A percentile compares a stretch with the other conserved stretches of the same genome.
These are phyloP conservation scores for Todiramphus chloris DNA, from an alignment of 2,113 vertebrate species.

Conservation along the genomic window DNA sequence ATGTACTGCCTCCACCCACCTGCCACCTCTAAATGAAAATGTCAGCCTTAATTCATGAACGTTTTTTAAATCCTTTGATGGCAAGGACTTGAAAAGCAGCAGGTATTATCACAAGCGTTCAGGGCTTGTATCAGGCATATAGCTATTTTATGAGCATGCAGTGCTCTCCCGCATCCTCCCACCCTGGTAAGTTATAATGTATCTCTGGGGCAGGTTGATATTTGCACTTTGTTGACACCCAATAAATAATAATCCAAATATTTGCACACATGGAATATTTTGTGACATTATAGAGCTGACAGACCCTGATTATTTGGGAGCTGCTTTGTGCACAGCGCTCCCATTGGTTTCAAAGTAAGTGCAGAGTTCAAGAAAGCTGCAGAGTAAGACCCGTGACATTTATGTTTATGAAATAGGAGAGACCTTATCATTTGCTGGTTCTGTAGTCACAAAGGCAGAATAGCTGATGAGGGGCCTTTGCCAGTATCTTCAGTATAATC, in stretches of 20 bases:
- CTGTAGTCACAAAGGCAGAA: constrained; percentile 59
- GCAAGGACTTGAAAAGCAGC: constrained; percentile 30
- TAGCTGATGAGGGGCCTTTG: constrained; percentile 57
- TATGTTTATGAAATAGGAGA: constrained; percentile 70
- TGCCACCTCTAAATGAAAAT: constrained; percentile 48
- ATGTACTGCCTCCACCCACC: background rate
- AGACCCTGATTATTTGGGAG: constrained; percentile 32
- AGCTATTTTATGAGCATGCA: constrained; percentile 25
- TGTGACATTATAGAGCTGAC: constrained; percentile 59
- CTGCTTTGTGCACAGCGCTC: constrained; percentile 36
- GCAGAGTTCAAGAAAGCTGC: constrained; percentile 32
- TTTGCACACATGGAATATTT: constrained; percentile 67
- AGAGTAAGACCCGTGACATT: constrained; percentile 64
- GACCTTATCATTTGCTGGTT: constrained; percentile 61
- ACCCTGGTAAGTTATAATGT: background rate
- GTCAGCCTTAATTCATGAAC: constrained; percentile 49
- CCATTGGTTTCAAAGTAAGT: constrained; percentile 62
- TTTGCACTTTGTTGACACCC: constrained; percentile 59
- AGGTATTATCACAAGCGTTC: constrained; percentile 21
- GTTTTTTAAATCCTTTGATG: constrained; percentile 34
- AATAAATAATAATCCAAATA: constrained; percentile 70
- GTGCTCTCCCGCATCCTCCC: background rate
- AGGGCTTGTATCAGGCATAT: background rate
- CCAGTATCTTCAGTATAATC: constrained; percentile 29
- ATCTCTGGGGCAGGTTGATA: constrained; percentile 52